Percentiles rank a stretch among this genome's conserved stretches.
Conservation (phyloP, 2,113 vertebrate genomes). For the Tachysurus fulvidraco region DNA sequence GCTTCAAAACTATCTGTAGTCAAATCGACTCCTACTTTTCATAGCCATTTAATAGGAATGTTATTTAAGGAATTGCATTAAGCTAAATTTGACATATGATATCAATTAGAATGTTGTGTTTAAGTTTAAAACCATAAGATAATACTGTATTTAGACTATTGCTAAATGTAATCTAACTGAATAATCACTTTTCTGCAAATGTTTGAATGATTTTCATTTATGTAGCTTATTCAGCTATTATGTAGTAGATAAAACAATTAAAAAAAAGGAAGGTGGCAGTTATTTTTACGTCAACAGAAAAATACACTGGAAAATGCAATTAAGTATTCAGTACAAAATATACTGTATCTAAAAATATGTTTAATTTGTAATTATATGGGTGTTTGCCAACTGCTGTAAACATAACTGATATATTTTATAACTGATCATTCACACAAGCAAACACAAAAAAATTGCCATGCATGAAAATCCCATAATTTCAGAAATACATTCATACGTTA, state of each 20-base stretch:
- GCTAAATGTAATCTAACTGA: neutral
- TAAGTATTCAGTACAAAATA: neutral
- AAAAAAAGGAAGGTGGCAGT: too few species aligned
- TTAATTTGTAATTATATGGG: too few species aligned
- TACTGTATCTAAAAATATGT: neutral
- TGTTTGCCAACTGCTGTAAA: too few species aligned
- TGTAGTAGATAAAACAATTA: neutral
- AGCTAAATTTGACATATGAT: slow-evolving; percentile 17
- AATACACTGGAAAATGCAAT: too few species aligned
- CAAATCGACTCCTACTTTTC: slow-evolving; percentile 41
- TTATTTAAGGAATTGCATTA: slow-evolving; percentile 38
- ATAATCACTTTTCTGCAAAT: neutral
- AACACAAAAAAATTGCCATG: neutral
- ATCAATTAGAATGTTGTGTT: neutral
- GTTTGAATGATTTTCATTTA: neutral
- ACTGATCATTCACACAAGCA: neutral
- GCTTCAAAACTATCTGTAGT: slow-evolving; percentile 36
- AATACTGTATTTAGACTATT: neutral
- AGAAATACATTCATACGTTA: neutral
- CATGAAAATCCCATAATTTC: neutral
- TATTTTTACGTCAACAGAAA: too few species aligned
- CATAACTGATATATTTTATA: neutral
- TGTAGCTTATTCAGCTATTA: neutral
- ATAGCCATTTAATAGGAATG: slow-evolving; percentile 41
- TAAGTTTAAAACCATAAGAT: neutral